Evolutionary conservation across 2,888 invertebrate species (phyloP).

Genomic region (Clostera curtula): DNA sequence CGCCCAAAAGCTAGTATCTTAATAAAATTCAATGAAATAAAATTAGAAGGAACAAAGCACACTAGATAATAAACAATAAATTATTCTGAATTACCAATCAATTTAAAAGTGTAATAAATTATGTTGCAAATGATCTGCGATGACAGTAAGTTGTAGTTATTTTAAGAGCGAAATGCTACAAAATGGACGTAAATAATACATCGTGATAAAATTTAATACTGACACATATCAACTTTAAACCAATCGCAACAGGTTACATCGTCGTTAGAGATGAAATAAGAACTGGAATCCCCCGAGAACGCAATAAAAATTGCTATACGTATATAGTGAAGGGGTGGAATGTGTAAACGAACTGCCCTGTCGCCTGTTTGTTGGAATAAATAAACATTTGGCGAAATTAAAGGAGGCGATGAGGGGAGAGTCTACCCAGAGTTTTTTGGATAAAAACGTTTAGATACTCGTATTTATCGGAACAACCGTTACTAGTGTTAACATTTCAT

Average conservation of each 20-base stretch:
- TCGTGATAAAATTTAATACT: conserved; percentile 3
- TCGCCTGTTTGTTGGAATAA: conserved; percentile 51
- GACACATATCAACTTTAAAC: conserved; percentile 2
- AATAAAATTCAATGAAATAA: too few species aligned
- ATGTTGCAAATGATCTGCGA: too few species aligned
- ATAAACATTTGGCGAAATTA: conserved; percentile 62
- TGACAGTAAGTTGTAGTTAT: too few species aligned
- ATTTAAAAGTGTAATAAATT: too few species aligned
- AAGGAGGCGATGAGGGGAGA: conserved; percentile 38
- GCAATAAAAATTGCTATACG: conserved; percentile 16
- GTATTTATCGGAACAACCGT: conserved; percentile 30
- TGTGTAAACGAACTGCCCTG: conserved; percentile 50
- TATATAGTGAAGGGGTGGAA: conserved; percentile 35
- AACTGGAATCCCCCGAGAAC: conserved; percentile 18
- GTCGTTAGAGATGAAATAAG: conserved; percentile 14
- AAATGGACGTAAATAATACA: too few species aligned
- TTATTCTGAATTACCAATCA: too few species aligned
- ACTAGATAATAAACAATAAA: too few species aligned
- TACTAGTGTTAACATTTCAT: conserved; percentile 30
- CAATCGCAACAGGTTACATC: conserved; percentile 22
- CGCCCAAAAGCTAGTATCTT: too few species aligned
- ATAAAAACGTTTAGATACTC: conserved; percentile 21
- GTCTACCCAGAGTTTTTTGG: conserved; percentile 24
- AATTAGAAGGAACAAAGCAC: too few species aligned
- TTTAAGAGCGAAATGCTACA: too few species aligned